phyloP scores from a whole-genome alignment of 2,797 vertebrate species.

The Pseudomugil tenellus region DNA sequence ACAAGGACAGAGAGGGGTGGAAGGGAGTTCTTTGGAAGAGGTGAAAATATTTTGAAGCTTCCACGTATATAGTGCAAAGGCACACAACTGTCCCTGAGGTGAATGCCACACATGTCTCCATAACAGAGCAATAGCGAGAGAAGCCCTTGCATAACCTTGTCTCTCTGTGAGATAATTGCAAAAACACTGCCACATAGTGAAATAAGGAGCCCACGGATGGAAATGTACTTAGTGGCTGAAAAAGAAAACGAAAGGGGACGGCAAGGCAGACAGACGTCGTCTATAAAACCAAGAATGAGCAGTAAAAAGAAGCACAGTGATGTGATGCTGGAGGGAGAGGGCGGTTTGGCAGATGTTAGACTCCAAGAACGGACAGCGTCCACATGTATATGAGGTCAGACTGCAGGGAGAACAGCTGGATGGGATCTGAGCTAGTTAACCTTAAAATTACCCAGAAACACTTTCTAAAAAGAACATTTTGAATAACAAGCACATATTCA shows the following conservation, averaged over 20 bases:
- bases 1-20: slow-evolving; percentile 13
- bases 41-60: slow-evolving; percentile 16
- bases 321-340: slow-evolving; percentile 52
- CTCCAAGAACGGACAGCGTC: slow-evolving; percentile 35
- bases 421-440: slow-evolving; percentile 9
- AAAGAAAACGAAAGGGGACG: slow-evolving; percentile 40
- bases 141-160: slow-evolving; percentile 60
- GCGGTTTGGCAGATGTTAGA: slow-evolving; percentile 47
- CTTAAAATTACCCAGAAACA: slow-evolving; percentile 10
- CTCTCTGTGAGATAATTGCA: slow-evolving; percentile 67
- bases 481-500: neutral
- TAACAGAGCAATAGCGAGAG: slow-evolving; percentile 40
- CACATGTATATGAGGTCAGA: slow-evolving; percentile 64
- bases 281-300: slow-evolving; percentile 71
- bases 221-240: slow-evolving; percentile 78
- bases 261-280: slow-evolving; percentile 63
- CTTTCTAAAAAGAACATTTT: neutral
- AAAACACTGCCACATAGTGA: slow-evolving; percentile 70
- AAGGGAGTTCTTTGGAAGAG: slow-evolving; percentile 11
- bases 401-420: slow-evolving; percentile 23
- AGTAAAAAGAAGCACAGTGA: slow-evolving; percentile 61
- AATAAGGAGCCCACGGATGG: slow-evolving; percentile 62
- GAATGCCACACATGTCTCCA: slow-evolving; percentile 37
- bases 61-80: slow-evolving; percentile 13
- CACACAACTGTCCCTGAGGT: slow-evolving; percentile 31